Conservation (phyloP, 2,113 vertebrate species). For the Chaenocephalus aceratus region DNA sequence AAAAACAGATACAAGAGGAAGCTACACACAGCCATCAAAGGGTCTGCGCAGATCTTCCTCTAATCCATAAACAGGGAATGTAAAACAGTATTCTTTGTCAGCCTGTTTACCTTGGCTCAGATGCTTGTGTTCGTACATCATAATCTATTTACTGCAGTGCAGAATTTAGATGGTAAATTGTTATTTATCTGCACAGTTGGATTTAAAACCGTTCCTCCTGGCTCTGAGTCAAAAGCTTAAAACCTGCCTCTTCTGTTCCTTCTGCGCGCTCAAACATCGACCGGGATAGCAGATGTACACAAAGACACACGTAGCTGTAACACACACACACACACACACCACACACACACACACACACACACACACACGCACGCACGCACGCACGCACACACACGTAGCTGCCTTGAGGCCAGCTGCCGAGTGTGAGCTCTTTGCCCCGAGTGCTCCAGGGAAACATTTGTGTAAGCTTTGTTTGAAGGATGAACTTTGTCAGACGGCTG, state of each 20-base stretch:
- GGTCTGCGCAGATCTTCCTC: conserved; percentile 49
- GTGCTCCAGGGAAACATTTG: conserved; percentile 54
- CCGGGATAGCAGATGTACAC: conserved; percentile 43
- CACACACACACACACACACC: conserved; percentile 27
- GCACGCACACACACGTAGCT: conserved; percentile 48
- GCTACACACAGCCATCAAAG: conserved; percentile 54
- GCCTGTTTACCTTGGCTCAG: conserved; percentile 64
- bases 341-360: conserved; percentile 32
- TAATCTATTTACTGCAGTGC: conserved; percentile 68
- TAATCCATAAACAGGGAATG: conserved; percentile 69
- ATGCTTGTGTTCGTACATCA: conserved; percentile 64
- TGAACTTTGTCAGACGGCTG: conserved; percentile 67
- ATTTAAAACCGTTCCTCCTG: conserved; percentile 52
- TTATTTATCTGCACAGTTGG: conserved; percentile 48
- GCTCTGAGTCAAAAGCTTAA: conserved; percentile 53
- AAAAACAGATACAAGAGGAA: conserved; percentile 56
- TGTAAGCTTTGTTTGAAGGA: conserved; percentile 55
- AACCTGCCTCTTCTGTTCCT: conserved; percentile 44
- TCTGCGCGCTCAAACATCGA: conserved; percentile 38
- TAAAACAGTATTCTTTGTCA: conserved; percentile 57
- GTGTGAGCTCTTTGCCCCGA: conserved; percentile 68
- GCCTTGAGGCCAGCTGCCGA: conserved; percentile 52
- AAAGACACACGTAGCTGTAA: conserved; percentile 45
- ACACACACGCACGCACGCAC: conserved; percentile 31
- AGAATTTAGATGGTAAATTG: conserved; percentile 60